Conservation (phyloP, 2,888 invertebrate genomes). For the Ferrisia virgata region DNA sequence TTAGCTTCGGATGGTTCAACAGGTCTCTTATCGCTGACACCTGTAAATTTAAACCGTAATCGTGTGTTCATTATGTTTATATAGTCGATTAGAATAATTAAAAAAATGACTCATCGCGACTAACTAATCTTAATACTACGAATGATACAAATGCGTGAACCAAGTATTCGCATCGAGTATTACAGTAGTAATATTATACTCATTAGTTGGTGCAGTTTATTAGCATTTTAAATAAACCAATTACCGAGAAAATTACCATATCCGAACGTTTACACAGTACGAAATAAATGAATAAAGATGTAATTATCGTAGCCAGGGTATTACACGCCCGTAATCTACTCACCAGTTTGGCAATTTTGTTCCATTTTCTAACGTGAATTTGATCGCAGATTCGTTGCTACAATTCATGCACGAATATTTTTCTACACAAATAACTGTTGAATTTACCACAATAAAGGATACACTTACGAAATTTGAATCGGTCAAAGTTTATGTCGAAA, state of each 20-base stretch:
- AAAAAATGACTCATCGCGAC: neutral
- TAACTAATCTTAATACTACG: neutral
- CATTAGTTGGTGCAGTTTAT: neutral
- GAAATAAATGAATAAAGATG: neutral
- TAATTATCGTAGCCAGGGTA: neutral
- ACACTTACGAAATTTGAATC: neutral
- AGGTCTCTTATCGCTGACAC: neutral
- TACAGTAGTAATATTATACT: neutral
- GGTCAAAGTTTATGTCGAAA: constrained; percentile 5
- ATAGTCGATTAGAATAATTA: neutral
- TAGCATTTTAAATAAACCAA: constrained; percentile 13
- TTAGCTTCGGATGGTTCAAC: neutral
- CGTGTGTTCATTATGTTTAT: neutral
- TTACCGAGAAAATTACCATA: neutral
- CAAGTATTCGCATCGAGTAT: neutral
- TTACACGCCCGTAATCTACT: neutral
- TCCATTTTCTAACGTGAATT: neutral
- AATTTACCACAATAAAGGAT: neutral
- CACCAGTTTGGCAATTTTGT: neutral
- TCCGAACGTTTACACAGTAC: neutral
- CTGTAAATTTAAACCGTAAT: neutral
- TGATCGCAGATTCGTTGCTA: neutral
- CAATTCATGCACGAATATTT: neutral
- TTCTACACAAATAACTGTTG: neutral
- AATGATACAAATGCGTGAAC: neutral